Conservation (phyloP, 2,888 invertebrate genomes). For the Tachina fera region DNA sequence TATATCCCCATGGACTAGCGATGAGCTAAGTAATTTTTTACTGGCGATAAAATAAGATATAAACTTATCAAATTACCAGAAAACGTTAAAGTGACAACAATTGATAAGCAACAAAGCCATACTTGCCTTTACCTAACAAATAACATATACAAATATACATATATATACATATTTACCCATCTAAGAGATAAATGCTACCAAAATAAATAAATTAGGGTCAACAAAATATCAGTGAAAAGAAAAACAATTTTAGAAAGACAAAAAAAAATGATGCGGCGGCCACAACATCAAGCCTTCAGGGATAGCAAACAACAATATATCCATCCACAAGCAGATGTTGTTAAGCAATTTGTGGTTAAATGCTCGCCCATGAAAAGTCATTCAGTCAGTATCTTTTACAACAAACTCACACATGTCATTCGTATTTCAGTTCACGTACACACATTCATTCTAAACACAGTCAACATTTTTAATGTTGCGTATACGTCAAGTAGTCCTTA, state of each 20-base stretch:
- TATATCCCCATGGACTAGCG: too few species aligned
- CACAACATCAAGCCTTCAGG: slow-evolving; percentile 6
- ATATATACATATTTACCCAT: too few species aligned
- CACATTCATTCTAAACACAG: slow-evolving; percentile 26
- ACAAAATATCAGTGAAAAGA: neutral
- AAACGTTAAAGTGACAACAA: neutral
- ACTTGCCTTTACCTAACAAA: neutral
- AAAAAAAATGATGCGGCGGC: neutral
- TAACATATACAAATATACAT: neutral
- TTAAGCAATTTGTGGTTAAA: slow-evolving; percentile 58
- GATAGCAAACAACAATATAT: neutral
- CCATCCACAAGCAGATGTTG: slow-evolving; percentile 50
- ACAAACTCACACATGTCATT: slow-evolving; percentile 20
- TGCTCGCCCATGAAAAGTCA: slow-evolving; percentile 45
- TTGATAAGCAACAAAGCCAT: neutral
- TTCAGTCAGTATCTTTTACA: slow-evolving; percentile 25
- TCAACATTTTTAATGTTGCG: slow-evolving; percentile 55
- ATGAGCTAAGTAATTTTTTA: too few species aligned
- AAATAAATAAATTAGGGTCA: slow-evolving; percentile 12
- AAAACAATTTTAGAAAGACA: slow-evolving; percentile 1
- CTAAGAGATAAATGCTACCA: neutral
- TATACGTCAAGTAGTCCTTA: slow-evolving; percentile 57
- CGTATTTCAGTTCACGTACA: slow-evolving; percentile 20
- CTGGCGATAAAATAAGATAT: neutral
- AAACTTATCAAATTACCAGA: neutral